These are phyloP conservation scores for Trichogramma evanescens DNA, from an alignment of 2,888 invertebrate species.

Conservation along the genomic window DNA sequence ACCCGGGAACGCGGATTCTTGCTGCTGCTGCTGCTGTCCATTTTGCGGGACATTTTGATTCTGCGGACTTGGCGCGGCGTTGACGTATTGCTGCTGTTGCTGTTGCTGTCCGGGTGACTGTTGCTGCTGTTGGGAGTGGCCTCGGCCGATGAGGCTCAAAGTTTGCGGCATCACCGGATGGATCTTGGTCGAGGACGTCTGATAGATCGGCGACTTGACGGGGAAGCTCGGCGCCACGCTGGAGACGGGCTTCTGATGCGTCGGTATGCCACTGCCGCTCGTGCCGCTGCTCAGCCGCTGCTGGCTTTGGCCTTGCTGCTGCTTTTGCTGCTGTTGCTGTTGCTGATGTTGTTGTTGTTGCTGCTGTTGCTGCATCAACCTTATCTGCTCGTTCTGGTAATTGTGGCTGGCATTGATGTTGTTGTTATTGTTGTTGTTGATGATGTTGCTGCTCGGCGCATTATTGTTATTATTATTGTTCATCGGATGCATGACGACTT, in stretches of 20 bases:
- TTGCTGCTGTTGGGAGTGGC: slow-evolving; percentile 30
- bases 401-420: slow-evolving; percentile 29
- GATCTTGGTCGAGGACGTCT: slow-evolving; percentile 73
- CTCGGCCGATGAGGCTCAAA: slow-evolving; percentile 48
- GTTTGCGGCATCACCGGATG: slow-evolving; percentile 75
- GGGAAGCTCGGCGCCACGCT: slow-evolving; percentile 76
- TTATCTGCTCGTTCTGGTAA: slow-evolving; percentile 30
- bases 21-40: slow-evolving; percentile 22
- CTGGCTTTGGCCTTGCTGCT: slow-evolving; percentile 48
- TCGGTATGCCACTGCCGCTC: slow-evolving; percentile 27
- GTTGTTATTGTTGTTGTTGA: slow-evolving; percentile 31
- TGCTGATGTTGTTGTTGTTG: slow-evolving; percentile 21
- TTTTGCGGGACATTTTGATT: slow-evolving; percentile 14
- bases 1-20: slow-evolving; percentile 31
- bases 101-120: slow-evolving; percentile 29
- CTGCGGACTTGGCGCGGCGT: slow-evolving; percentile 9
- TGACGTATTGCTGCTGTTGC: slow-evolving; percentile 14
- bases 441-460: slow-evolving; percentile 30
- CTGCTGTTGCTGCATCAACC: slow-evolving; percentile 29
- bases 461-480: slow-evolving; percentile 30
- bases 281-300: not conserved
- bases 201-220: slow-evolving; percentile 64
- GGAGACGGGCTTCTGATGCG: slow-evolving; percentile 74
- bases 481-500: slow-evolving; percentile 9
- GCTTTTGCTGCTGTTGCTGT: slow-evolving; percentile 49